Conservation (phyloP, 2,797 vertebrate genomes). For the Cephalopachus bancanus region DNA sequence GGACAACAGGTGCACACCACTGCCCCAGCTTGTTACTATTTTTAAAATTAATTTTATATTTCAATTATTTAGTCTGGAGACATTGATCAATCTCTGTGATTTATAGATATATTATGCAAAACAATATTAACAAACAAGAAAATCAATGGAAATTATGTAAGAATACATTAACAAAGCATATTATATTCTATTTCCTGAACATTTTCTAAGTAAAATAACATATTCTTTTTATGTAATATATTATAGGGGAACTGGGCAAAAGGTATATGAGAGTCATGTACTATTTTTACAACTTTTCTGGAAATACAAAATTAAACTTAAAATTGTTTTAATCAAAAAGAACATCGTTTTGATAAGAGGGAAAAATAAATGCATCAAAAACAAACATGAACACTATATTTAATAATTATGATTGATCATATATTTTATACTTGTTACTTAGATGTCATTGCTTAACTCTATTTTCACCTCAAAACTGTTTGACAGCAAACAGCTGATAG, state of each 20-base stretch:
- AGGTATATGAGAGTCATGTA: background rate
- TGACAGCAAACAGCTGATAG: background rate
- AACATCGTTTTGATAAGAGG: background rate
- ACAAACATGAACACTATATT: background rate
- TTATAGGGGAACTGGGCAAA: background rate
- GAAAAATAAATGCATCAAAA: slow-evolving; percentile 7
- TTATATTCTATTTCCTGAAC: background rate
- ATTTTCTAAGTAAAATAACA: background rate
- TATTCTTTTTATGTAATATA: background rate
- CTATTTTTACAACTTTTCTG: background rate
- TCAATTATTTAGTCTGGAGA: background rate
- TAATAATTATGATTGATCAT: background rate
- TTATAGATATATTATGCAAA: slow-evolving; percentile 24
- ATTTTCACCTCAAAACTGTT: background rate
- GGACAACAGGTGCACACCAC: background rate
- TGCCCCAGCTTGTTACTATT: background rate
- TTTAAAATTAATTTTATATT: background rate
- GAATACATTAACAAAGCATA: background rate
- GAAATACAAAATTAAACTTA: background rate
- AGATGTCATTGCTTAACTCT: background rate
- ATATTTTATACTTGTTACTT: background rate
- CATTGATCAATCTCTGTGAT: background rate
- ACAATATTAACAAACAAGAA: background rate
- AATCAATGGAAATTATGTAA: background rate
- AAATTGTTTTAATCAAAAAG: background rate